Base-by-base conservation (phyloP, 2,888 invertebrate species). In the Eristalis tenax region DNA sequence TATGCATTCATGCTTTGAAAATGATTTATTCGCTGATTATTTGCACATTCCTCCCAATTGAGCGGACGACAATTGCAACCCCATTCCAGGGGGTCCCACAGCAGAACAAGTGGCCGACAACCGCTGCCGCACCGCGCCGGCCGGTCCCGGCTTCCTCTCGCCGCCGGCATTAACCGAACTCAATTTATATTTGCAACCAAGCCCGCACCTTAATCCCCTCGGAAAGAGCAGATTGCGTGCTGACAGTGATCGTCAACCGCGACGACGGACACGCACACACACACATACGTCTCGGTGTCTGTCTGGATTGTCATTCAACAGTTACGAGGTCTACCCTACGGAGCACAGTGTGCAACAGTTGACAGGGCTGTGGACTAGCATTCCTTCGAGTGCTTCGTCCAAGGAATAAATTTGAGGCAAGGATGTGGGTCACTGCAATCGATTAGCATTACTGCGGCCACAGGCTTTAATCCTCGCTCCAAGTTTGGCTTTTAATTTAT, bases 1-100 rank as follows among this genome's bases (percentile, higher is more conserved):
- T 82, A 80, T 87, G 83, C 83, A 87, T 83, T 83, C 79, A 83
- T 78, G 75, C 83, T 82, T 79, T 26, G 43, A 61, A 65, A 64
- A 71, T 87, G 76, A 76, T 79, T 83, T 87, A 71, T 80, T 80
- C 63, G 64, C 75, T 79, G 79, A 87, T 83, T 83, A 83, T 87
- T 87, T 87, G 79, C 87, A 83, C 87, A 87, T 79, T 87, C 79
- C 80, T 79, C 87, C 66, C 83, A 87, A 87, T 87, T 87, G 87
- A 83, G 18, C 50, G 61, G 64, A 80, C 68, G 76, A 76, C 79
- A 87, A 87, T 83, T 87, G 83, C 87, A 87, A 80, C 87, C 87
- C 87, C 87, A 83, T 87, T 83, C 64, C 79, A 73, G 43, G 63
- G 64, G 35, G 74, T 35, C 68, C 70, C 15, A 23, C 28, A 18